These are phyloP conservation scores for Leucophenga maculata DNA, from an alignment of 2,888 invertebrate genomes.

Conservation along the genomic window DNA sequence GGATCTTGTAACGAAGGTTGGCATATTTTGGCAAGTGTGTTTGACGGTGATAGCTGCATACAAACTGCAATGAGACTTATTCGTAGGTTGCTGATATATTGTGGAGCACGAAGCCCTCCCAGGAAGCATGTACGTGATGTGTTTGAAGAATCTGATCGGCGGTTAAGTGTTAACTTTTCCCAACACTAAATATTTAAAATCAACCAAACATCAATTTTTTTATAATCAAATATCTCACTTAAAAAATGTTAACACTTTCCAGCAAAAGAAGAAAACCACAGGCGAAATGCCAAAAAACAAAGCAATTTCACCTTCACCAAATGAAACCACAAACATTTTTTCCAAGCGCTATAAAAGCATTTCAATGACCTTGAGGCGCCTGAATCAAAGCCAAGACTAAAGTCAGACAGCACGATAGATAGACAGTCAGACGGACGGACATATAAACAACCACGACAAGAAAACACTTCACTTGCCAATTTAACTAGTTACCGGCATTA, in stretches of 20 bases:
- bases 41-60: too few relatives aligned
- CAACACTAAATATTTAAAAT: neutral
- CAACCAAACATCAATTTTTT: neutral
- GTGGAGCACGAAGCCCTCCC: too few relatives aligned
- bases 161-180: too few relatives aligned
- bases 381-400: slow-evolving; percentile 3
- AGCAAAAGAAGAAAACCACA: neutral
- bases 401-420: neutral
- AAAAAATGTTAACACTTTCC: too few relatives aligned
- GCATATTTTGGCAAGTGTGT: too few relatives aligned
- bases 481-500: slow-evolving; percentile 18
- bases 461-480: slow-evolving; percentile 34
- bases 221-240: too few relatives aligned
- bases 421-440: neutral
- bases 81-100: too few relatives aligned
- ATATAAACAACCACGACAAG: neutral
- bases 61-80: too few relatives aligned
- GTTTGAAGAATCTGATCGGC: too few relatives aligned
- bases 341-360: slow-evolving; percentile 32
- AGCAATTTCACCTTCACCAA: slow-evolving; percentile 39
- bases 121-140: too few relatives aligned
- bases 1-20: too few relatives aligned
- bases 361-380: slow-evolving; percentile 62
- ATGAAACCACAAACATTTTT: neutral
- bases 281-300: slow-evolving; percentile 1